phyloP scores from a whole-genome alignment of 2,113 vertebrate species.

The Benitochromis conjunctus region DNA sequence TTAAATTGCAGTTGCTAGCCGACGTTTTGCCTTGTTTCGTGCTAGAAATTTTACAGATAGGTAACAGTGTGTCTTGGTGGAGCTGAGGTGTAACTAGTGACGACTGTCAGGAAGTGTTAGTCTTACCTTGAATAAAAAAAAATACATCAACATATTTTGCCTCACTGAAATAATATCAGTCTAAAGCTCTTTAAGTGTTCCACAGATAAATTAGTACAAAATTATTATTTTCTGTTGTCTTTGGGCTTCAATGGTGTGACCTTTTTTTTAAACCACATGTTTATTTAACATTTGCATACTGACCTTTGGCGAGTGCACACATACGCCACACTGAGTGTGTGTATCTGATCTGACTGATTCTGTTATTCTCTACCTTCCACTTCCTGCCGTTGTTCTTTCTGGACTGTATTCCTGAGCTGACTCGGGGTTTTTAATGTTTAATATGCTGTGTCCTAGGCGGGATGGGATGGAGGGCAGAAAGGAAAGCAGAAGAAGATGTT shows the following conservation, averaged over 20 bases:
- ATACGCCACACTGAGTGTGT: neutral
- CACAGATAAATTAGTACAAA: neutral
- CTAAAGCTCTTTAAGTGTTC: neutral
- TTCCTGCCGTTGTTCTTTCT: neutral
- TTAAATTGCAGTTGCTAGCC: neutral
- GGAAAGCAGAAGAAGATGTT: neutral
- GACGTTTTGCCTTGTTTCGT: neutral
- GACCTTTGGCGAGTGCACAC: neutral
- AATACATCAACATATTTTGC: neutral
- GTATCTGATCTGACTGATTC: neutral
- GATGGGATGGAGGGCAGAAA: neutral
- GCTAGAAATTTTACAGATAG: neutral
- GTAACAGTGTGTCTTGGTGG: neutral
- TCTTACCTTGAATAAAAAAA: neutral
- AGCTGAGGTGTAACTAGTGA: neutral
- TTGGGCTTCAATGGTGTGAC: neutral
- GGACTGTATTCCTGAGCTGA: neutral
- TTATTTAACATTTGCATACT: neutral
- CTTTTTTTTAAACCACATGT: neutral
- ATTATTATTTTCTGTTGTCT: neutral
- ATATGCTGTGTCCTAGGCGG: neutral
- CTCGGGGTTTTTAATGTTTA: conserved; percentile 19
- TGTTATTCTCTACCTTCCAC: neutral
- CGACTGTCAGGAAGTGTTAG: neutral
- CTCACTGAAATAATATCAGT: neutral